phyloP scores from a whole-genome alignment of 2,797 vertebrate genomes.

The Enteromius anoplus region DNA sequence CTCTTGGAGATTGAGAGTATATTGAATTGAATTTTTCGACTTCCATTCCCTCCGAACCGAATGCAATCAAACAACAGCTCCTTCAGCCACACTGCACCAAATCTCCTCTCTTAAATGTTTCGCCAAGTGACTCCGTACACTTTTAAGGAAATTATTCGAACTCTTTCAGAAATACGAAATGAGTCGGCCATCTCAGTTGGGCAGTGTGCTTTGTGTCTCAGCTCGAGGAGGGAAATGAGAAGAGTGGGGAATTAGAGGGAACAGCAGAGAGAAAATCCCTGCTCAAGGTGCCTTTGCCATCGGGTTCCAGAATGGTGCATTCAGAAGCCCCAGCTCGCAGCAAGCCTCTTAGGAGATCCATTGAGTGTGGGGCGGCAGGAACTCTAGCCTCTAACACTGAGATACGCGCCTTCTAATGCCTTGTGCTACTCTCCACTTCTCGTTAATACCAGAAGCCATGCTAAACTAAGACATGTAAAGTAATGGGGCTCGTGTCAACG shows the following conservation, averaged over 20 bases:
- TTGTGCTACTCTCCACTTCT: slow-evolving; percentile 40
- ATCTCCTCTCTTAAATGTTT: slow-evolving; percentile 44
- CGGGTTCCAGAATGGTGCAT: slow-evolving; percentile 56
- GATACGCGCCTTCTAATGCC: slow-evolving; percentile 54
- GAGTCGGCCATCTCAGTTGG: slow-evolving; percentile 35
- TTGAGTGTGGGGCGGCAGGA: slow-evolving; percentile 34
- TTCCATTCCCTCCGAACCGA: slow-evolving; percentile 39
- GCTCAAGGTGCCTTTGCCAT: slow-evolving; percentile 68
- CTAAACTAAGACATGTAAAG: slow-evolving; percentile 45
- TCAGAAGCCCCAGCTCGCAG: slow-evolving; percentile 42
- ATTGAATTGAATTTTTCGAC: slow-evolving; percentile 59
- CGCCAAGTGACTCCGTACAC: slow-evolving; percentile 34
- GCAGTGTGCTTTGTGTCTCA: slow-evolving; percentile 36
- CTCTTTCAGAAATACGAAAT: slow-evolving; percentile 49
- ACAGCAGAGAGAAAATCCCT: slow-evolving; percentile 61
- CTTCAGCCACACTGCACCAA: slow-evolving; percentile 39
- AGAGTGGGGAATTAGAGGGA: slow-evolving; percentile 57
- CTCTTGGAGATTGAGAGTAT: slow-evolving; percentile 45
- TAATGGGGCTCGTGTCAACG: slow-evolving; percentile 46
- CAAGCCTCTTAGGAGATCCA: slow-evolving; percentile 60
- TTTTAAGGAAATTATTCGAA: slow-evolving; percentile 46
- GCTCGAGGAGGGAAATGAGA: slow-evolving; percentile 47
- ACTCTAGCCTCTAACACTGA: slow-evolving; percentile 53
- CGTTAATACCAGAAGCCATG: slow-evolving; percentile 47
- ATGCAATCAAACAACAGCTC: slow-evolving; percentile 32